Base-by-base conservation (phyloP, 2,888 invertebrate genomes). In the Idaea aversata region DNA sequence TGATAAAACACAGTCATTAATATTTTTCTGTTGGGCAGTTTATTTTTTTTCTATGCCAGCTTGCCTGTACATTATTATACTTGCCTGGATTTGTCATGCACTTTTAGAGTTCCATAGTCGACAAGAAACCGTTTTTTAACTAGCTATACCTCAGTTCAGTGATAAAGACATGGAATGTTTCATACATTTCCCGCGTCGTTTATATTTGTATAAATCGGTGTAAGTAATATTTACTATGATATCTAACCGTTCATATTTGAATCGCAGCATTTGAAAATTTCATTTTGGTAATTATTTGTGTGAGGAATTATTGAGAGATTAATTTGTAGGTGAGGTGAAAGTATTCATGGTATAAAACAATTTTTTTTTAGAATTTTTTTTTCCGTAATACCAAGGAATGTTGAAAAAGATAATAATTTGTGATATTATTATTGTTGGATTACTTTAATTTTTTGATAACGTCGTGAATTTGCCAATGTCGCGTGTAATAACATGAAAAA, bases 251-350 rank as follows among this genome's bases (percentile, higher is more conserved):
- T 66, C 69, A 69, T 64, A 25, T 15, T 61, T 34, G 13, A 71
- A 77, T 75, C 70, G 73, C 77, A 77, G 75, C 70, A 77, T 72
- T 69, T 73, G 68, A 73, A 76, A 75, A 72, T 5, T 34, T 7
- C 13, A 34, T 25, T 16, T 5, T 15, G 0, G 15, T 6, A 58
- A 58, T 3, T 6, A 16, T 5, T 4, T 16, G 58, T 58, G n/a
- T 16, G 58, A 5, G 58, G 7, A 7, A 58, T 5, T 58, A 6
- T 58, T 58, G 16, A 16, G 15, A 15, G 58, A 6, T 16, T 58
- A 58, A 10, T 16, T 16, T 34, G 34, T 4, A 10, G 47, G 47
- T 47, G 47, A 47, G 47, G 47, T 47, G 47, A 10, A 36, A 36
- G 36, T 36, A 10, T 47, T 10, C 47, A 47, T 25, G 47, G 7